Evolutionary conservation across 2,888 invertebrate genomes (phyloP), one percentile per base, ranked within the genome.

Genomic region (Aporophyla lueneburgensis): DNA sequence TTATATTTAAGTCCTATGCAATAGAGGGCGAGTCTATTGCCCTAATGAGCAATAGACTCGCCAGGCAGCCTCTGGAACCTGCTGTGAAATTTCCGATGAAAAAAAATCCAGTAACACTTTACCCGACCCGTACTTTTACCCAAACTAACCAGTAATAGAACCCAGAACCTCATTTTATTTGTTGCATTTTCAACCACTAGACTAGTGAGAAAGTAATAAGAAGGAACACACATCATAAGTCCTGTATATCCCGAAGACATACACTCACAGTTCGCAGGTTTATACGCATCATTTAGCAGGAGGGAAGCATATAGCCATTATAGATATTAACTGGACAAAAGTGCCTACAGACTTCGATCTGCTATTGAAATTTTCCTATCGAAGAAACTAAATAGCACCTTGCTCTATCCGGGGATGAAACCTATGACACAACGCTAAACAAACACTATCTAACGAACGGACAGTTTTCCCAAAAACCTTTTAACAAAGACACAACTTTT

Each of bases 401-500:
- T 19, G 33, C 33, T 5, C 61, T 12, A 2, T n/a, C 7, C 4
- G 19, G 61, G 16, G 14, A 43, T 24, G 1, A 43, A 24, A 24
- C 24, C 24, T 19, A 24, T 43, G 43, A 63, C 7, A 16, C 16
- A 5, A 33, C 6, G 33, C 19, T 21, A 27, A 21, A 33, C 14
- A 7, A n/a, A 24, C 40, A 12, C 40, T 9, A 19, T 40, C 14
- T 53, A 56, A 54, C 7, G 21, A 54, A 53, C 27, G 27, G 1
- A 12, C 16, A 58, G 12, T 27, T 43, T 40, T 12, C 12, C 12
- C 19, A 46, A 80, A 63, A 80, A 63, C 78, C 78, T 78, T 86
- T 74, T 43, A 46, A 73, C 86, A 86, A 86, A 87, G 81, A 78
- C 74, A 73, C 16, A 69, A 74, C 82, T 76, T 74, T 33, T 68